Percentiles rank a stretch among this genome's conserved stretches.
Conservation (phyloP, 2,113 vertebrate genomes). For the Coturnix japonica region DNA sequence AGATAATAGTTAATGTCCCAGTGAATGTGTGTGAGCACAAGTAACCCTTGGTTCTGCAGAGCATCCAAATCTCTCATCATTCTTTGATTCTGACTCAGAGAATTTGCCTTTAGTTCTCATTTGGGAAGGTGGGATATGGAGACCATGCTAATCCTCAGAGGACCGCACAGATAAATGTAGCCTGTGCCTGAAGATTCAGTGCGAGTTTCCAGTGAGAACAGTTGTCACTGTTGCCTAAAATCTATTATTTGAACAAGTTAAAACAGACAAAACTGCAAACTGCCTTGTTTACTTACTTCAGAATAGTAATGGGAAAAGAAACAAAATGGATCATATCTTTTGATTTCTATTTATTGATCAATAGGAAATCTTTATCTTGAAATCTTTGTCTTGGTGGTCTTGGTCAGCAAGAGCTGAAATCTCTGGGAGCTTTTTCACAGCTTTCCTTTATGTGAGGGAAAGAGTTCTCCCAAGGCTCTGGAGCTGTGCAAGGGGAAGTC, state of each 20-base stretch:
- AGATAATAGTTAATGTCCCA: background rate
- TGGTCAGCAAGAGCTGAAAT: background rate
- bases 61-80: background rate
- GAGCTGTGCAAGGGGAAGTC: background rate
- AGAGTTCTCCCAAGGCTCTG: background rate
- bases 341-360: constrained; percentile 49
- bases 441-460: background rate
- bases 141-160: background rate
- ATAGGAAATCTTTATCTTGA: background rate
- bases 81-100: background rate
- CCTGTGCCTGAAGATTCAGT: background rate
- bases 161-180: background rate
- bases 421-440: background rate
- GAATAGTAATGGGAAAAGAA: background rate
- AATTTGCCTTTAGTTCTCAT: background rate
- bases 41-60: background rate
- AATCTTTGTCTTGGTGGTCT: background rate
- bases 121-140: background rate
- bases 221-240: background rate
- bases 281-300: background rate
- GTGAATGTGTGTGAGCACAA: background rate
- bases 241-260: background rate
- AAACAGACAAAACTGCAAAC: background rate
- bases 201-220: background rate
- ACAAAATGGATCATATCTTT: accelerated